Conservation (phyloP, 2,113 vertebrate genomes). For the human (Homo sapiens) region GRCh38 chr2:107264501-107265000, state of each 20-base stretch:
- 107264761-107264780: constrained; percentile 59
- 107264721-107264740: neutral
- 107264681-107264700: neutral
- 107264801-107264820: constrained; percentile 65
- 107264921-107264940: constrained; percentile 80
- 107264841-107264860: constrained; percentile 65
- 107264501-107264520: constrained; percentile 60
- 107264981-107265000: constrained; percentile 41
- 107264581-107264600: constrained; percentile 60
- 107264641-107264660: constrained; percentile 19
- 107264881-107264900: constrained; percentile 83
- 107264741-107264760: neutral
- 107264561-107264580: constrained; percentile 62
- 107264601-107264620: neutral
- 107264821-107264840: constrained; percentile 66
- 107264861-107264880: constrained; percentile 79
- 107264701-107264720: neutral
- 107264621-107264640: neutral
- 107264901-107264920: constrained; percentile 80
- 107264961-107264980: constrained; percentile 77
- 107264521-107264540: constrained; percentile 53
- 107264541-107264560: constrained; percentile 70
- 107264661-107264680: constrained; percentile 54
- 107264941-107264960: constrained; percentile 79
- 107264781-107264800: constrained; percentile 32